A percentile compares a stretch with the other conserved stretches of the same genome.
Evolutionary conservation across 30 jellyfish, hydroid and myxozoan species (phyloP).

Genomic region (Hydractinia symbiolongicarpus): DNA sequence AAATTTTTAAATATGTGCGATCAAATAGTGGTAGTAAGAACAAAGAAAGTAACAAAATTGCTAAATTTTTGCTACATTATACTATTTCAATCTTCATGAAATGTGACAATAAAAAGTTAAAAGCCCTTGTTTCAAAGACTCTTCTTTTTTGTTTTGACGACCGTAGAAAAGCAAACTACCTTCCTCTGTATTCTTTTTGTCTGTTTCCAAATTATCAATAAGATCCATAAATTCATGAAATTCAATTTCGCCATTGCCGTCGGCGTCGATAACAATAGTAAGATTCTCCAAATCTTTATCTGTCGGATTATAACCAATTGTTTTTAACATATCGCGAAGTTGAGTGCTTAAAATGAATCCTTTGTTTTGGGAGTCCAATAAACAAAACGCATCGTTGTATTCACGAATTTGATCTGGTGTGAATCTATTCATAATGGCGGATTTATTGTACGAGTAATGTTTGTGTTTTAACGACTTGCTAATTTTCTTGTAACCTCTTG

Average conservation of each 20-base stretch:
- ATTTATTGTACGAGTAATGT: too few species aligned
- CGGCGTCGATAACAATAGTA: conserved; percentile 29
- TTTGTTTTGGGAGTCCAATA: neutral
- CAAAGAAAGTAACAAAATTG: too few species aligned
- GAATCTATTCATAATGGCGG: neutral
- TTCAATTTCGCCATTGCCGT: conserved; percentile 34
- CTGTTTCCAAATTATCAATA: conserved; percentile 17
- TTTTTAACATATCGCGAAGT: conserved; percentile 22
- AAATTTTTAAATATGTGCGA: too few species aligned
- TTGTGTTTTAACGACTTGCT: too few species aligned
- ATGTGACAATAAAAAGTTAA: too few species aligned
- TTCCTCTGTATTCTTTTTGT: neutral
- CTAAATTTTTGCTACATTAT: too few species aligned
- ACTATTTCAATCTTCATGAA: too few species aligned
- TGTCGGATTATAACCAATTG: conserved; percentile 42
- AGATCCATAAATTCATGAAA: conserved; percentile 32
- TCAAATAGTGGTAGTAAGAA: too few species aligned
- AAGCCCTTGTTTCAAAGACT: too few species aligned
- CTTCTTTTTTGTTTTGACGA: too few species aligned
- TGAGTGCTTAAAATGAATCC: neutral
- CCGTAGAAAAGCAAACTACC: neutral
- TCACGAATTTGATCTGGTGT: conserved; percentile 12
- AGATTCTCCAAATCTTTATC: conserved; percentile 24
- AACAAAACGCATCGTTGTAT: conserved; percentile 11
- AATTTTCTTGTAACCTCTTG: too few species aligned